These are phyloP conservation scores for Aphaenogaster rudis DNA, from an alignment of 1,140 invertebrate species.

Conservation along the genomic window DNA sequence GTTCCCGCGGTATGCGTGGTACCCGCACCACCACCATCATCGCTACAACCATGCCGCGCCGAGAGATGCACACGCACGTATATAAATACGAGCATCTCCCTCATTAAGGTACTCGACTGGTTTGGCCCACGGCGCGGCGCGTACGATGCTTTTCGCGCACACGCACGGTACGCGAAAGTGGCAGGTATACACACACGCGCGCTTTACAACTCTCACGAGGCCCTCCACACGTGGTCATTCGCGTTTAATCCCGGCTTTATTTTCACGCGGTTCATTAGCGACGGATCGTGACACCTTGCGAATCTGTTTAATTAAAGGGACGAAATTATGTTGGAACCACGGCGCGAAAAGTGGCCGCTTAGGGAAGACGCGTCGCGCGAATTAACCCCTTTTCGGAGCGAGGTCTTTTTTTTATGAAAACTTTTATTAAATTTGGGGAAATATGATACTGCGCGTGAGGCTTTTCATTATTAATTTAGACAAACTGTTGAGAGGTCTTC, in stretches of 20 bases:
- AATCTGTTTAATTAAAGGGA: conserved; percentile 54
- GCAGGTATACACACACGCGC: conserved; percentile 26
- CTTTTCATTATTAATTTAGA: conserved; percentile 3
- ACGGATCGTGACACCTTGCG: conserved; percentile 28
- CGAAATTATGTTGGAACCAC: conserved; percentile 27
- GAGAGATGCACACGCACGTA: conserved; percentile 28
- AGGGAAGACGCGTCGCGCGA: neutral
- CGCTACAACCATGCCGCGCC: neutral
- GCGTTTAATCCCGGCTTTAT: conserved; percentile 38
- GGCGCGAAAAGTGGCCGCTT: neutral
- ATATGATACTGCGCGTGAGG: neutral
- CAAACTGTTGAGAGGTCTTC: neutral
- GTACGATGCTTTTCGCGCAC: conserved; percentile 61
- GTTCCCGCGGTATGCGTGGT: conserved; percentile 57
- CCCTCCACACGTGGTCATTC: conserved; percentile 24
- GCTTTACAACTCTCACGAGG: neutral
- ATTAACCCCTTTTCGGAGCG: neutral
- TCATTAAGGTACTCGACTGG: conserved; percentile 73
- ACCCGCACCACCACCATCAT: conserved; percentile 18
- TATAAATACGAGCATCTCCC: conserved; percentile 64
- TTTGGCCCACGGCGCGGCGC: conserved; percentile 44
- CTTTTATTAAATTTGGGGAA: conserved; percentile 41
- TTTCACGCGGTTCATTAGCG: conserved; percentile 51
- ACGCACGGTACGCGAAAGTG: neutral
- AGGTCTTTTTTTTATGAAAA: neutral